phyloP scores from a whole-genome alignment of 2,888 invertebrate genomes.

The Caenorhabditis sp. region DNA sequence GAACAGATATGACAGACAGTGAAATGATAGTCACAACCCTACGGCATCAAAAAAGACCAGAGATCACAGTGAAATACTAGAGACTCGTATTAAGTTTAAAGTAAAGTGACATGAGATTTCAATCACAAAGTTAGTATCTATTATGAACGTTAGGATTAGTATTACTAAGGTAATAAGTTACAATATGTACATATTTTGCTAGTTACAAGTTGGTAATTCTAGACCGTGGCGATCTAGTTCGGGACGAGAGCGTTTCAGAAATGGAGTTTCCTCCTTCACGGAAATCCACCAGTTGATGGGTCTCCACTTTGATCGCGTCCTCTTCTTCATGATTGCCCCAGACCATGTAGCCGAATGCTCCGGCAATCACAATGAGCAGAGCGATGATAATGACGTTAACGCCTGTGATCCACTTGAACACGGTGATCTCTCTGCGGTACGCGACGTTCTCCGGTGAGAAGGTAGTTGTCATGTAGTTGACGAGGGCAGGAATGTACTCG shows the following conservation, averaged over 20 bases:
- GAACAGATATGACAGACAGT: slow-evolving; percentile 25
- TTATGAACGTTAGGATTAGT: slow-evolving; percentile 46
- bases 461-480: slow-evolving; percentile 79
- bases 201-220: slow-evolving; percentile 41
- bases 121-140: slow-evolving; percentile 16
- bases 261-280: slow-evolving; percentile 12
- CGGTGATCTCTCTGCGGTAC: slow-evolving; percentile 67
- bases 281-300: slow-evolving; percentile 55
- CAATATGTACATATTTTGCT: slow-evolving; percentile 16
- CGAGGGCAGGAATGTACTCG: slow-evolving; percentile 76
- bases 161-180: slow-evolving; percentile 27
- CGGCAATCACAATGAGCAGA: slow-evolving; percentile 68
- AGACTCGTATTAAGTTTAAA: slow-evolving; percentile 39
- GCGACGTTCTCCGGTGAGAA: slow-evolving; percentile 76
- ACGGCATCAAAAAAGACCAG: slow-evolving; percentile 39
- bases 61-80: slow-evolving; percentile 32
- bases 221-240: slow-evolving; percentile 43
- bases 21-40: slow-evolving; percentile 11
- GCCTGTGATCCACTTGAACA: slow-evolving; percentile 69
- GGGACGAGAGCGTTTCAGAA: slow-evolving; percentile 25
- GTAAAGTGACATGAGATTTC: slow-evolving; percentile 26
- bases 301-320: slow-evolving; percentile 34
- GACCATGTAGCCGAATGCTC: slow-evolving; percentile 67
- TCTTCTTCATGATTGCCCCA: slow-evolving; percentile 40
- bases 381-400: slow-evolving; percentile 67